A percentile compares a stretch with the other conserved stretches of the same genome.
Conservation (phyloP, 2,113 vertebrate genomes). For the Poicephalus meyeri region DNA sequence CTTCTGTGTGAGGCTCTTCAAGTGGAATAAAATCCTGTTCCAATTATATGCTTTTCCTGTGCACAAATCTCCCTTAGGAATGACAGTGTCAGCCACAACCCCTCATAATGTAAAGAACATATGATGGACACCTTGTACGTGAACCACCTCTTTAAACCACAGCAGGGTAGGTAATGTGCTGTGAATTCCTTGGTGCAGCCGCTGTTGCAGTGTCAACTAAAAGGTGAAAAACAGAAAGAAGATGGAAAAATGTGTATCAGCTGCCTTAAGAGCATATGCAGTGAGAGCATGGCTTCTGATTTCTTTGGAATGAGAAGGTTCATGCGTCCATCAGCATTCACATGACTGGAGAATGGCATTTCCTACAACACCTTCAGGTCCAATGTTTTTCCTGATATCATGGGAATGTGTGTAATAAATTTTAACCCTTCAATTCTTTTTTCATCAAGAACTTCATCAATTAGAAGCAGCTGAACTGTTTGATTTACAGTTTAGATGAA, state of each 20-base stretch:
- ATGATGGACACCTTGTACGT: background rate
- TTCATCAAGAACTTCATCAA: background rate
- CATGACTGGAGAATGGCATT: background rate
- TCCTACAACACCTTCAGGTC: background rate
- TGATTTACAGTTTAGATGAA: background rate
- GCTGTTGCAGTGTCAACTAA: background rate
- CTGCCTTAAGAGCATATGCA: background rate
- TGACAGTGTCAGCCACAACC: background rate
- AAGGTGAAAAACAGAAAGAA: background rate
- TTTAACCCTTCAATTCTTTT: background rate
- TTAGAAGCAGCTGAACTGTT: background rate
- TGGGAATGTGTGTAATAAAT: background rate
- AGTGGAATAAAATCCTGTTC: background rate
- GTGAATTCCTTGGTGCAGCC: background rate
- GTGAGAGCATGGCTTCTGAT: background rate
- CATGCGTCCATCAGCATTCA: background rate
- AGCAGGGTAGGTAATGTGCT: background rate
- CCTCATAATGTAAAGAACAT: background rate
- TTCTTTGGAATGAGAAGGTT: background rate
- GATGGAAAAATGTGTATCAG: background rate
- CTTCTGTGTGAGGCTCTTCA: background rate
- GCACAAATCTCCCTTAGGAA: background rate
- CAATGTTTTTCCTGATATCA: background rate
- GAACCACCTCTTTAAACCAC: accelerated
- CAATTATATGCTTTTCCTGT: background rate